These are phyloP conservation scores for Mus musculus DNA, from an alignment of 2,113 vertebrate genomes.

Conservation along the genomic window GRCm39 chr6:14891501-14892000, in stretches of 20 bases:
- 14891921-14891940: background rate
- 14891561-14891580: background rate
- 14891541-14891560: slow-evolving; percentile 10
- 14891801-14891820: background rate
- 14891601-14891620: slow-evolving; percentile 6
- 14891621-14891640: background rate
- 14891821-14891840: background rate
- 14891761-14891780: background rate
- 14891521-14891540: slow-evolving; percentile 47
- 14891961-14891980: background rate
- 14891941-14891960: background rate
- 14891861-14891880: background rate
- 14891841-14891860: background rate
- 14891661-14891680: slow-evolving; percentile 14
- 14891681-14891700: background rate
- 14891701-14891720: slow-evolving; percentile 19
- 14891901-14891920: slow-evolving; percentile 2
- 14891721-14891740: background rate
- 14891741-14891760: background rate
- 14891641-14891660: background rate
- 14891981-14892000: background rate
- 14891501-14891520: slow-evolving; percentile 42
- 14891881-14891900: background rate
- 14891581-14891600: background rate
- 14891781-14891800: slow-evolving; percentile 25